A percentile compares a stretch with the other conserved stretches of the same genome.
Conservation (phyloP, 2,797 vertebrate species). For the Synanceia verrucosa region DNA sequence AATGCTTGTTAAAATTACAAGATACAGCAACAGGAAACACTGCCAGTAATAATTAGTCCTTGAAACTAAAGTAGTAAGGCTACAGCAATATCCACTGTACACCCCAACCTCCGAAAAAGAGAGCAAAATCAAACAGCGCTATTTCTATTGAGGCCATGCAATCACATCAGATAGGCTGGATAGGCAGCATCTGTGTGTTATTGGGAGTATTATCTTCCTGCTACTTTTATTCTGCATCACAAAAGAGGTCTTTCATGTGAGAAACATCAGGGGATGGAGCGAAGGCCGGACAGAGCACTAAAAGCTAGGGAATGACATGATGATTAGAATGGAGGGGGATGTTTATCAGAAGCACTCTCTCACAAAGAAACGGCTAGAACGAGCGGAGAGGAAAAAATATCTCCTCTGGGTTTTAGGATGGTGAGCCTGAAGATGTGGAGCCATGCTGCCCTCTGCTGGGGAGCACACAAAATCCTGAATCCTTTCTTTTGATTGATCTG, state of each 20-base stretch:
- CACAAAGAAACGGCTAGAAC: slow-evolving; percentile 76
- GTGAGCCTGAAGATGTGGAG: slow-evolving; percentile 50
- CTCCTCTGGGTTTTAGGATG: slow-evolving; percentile 45
- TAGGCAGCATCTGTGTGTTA: slow-evolving; percentile 71
- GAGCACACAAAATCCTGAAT: not conserved
- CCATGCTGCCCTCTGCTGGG: slow-evolving; percentile 83
- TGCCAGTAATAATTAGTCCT: slow-evolving; percentile 66
- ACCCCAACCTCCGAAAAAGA: slow-evolving; percentile 43
- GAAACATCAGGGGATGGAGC: slow-evolving; percentile 75
- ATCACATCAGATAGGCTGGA: slow-evolving; percentile 71
- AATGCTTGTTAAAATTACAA: slow-evolving; percentile 36
- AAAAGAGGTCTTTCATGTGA: slow-evolving; percentile 82
- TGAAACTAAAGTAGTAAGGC: slow-evolving; percentile 57
- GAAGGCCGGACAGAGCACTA: slow-evolving; percentile 79
- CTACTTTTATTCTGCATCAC: slow-evolving; percentile 80
- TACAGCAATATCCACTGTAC: slow-evolving; percentile 47
- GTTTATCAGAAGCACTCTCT: slow-evolving; percentile 80
- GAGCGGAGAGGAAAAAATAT: slow-evolving; percentile 62
- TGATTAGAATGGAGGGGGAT: slow-evolving; percentile 81
- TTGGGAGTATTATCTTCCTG: slow-evolving; percentile 77
- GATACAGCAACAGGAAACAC: slow-evolving; percentile 55
- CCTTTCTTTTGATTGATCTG: slow-evolving; percentile 18
- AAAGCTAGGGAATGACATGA: slow-evolving; percentile 82
- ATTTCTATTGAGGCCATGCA: slow-evolving; percentile 67
- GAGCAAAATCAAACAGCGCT: slow-evolving; percentile 68